phyloP scores from a whole-genome alignment of 2,113 vertebrate genomes.

The Apteryx mantelli region DNA sequence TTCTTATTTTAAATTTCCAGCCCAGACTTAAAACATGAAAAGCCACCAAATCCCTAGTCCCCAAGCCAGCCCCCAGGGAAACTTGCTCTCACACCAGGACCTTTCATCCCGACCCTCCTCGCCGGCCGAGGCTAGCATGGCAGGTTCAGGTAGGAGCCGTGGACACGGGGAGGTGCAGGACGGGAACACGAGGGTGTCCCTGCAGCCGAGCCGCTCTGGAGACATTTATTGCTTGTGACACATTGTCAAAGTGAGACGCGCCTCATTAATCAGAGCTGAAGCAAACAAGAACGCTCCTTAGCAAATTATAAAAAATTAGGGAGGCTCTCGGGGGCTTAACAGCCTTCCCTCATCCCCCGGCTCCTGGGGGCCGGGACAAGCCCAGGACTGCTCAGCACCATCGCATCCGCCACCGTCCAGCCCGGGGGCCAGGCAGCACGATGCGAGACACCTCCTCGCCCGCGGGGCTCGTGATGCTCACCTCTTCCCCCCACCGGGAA shows the following conservation, averaged over 20 bases:
- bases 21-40: neutral
- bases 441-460: neutral
- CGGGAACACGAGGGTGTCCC: neutral
- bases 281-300: slow-evolving; percentile 29
- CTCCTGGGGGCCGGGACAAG: neutral
- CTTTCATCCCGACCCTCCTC: neutral
- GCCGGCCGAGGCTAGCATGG: neutral
- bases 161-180: neutral
- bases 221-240: slow-evolving; percentile 56
- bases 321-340: neutral
- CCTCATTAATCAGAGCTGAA: slow-evolving; percentile 27
- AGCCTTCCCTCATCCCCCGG: rapidly evolving
- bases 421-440: neutral
- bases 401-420: neutral
- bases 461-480: neutral
- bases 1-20: neutral
- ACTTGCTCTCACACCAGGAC: neutral
- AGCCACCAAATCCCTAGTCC: neutral
- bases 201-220: neutral
- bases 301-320: neutral
- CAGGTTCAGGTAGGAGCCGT: neutral
- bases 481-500: neutral
- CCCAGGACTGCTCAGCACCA: neutral
- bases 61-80: neutral
- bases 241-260: neutral